phyloP scores from a whole-genome alignment of 1,140 invertebrate species.

The Bradynema listronoti region DNA sequence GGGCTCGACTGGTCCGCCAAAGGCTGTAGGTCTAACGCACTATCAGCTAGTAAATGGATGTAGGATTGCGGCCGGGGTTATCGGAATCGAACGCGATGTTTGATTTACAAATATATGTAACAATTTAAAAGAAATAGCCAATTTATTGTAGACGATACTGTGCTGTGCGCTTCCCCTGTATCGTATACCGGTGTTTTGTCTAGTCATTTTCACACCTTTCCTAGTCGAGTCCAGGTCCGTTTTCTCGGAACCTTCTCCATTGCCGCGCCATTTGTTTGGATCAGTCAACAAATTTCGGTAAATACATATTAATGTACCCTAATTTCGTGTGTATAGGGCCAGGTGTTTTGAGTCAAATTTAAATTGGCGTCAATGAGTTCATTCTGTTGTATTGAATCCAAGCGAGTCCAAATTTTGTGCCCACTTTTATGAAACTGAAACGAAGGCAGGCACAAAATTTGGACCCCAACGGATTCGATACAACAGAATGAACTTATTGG shows the following conservation, averaged over 20 bases:
- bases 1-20: conserved; percentile 49
- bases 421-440: no score
- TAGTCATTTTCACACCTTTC: conserved; percentile 51
- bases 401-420: no score
- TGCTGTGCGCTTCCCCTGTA: conserved; percentile 52
- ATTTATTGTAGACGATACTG: conserved; percentile 46
- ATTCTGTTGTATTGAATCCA: no score
- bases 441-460: no score
- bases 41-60: conserved; percentile 53
- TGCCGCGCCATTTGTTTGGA: conserved; percentile 45
- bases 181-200: conserved; percentile 48
- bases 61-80: conserved; percentile 42
- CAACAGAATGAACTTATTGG: no score
- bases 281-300: conserved; percentile 50
- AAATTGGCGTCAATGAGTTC: no score
- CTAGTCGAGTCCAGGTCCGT: conserved; percentile 45
- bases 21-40: conserved; percentile 48
- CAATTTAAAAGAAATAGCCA: neutral
- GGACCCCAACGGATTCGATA: no score
- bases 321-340: no score
- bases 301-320: no score
- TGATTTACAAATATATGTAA: neutral
- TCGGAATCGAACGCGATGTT: conserved; percentile 44
- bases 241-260: conserved; percentile 49
- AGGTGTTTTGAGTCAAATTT: no score